A percentile compares a stretch with the other conserved stretches of the same genome.
These are phyloP conservation scores for Hybognathus amarus DNA, from an alignment of 2,797 vertebrate genomes.

Conservation along the genomic window DNA sequence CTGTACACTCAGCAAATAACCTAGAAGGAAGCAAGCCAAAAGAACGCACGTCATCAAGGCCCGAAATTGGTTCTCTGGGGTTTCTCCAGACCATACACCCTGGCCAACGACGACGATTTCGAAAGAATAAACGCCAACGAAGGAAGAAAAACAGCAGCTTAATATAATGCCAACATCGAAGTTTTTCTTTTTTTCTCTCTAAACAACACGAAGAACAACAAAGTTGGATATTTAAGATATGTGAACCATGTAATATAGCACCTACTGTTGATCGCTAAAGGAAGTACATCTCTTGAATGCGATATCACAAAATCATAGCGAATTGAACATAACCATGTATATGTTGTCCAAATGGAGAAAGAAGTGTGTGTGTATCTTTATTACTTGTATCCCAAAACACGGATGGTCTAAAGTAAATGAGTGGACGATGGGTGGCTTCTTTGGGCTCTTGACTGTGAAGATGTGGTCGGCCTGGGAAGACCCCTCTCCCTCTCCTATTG, in stretches of 20 bases:
- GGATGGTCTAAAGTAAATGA: constrained; percentile 97
- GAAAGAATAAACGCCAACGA: constrained; percentile 77
- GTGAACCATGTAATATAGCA: constrained; percentile 99
- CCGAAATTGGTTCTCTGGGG: constrained; percentile 73
- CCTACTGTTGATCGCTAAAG: constrained; percentile 99
- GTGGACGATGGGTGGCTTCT: constrained; percentile 98
- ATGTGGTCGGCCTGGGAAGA: constrained; percentile 93
- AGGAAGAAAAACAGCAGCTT: constrained; percentile 81
- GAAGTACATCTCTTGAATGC: constrained; percentile 93
- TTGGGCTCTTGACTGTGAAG: constrained; percentile 99
- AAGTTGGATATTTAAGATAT: constrained; percentile 99
- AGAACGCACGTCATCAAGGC: constrained; percentile 78
- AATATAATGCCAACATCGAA: constrained; percentile 87
- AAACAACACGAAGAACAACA: constrained; percentile 95
- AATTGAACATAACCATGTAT: constrained; percentile 83
- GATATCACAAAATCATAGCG: constrained; percentile 80
- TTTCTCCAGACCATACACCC: constrained; percentile 72
- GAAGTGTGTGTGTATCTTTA: constrained; percentile 77
- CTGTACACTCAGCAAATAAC: constrained; percentile 98
- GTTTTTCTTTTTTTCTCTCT: constrained; percentile 81
- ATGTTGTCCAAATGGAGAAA: constrained; percentile 82
- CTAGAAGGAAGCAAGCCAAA: constrained; percentile 85
- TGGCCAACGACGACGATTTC: constrained; percentile 70
- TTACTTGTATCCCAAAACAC: constrained; percentile 95
- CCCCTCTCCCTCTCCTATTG: constrained; percentile 95